A percentile compares a stretch with the other conserved stretches of the same genome.
phyloP scores from a whole-genome alignment of 2,888 invertebrate species.

The Keiferia lycopersicella region DNA sequence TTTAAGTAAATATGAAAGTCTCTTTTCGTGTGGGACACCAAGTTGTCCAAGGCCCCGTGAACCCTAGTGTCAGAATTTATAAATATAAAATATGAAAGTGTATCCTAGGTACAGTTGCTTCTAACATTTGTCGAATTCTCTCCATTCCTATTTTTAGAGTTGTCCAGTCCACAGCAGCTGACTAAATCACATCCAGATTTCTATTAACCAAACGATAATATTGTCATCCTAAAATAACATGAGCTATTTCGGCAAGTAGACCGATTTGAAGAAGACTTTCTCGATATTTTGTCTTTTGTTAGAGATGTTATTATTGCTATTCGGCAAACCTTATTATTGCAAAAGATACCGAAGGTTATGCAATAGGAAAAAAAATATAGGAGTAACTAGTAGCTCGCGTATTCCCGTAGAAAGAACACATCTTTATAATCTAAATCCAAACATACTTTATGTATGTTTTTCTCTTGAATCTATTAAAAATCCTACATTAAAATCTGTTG shows the following conservation, averaged over 20 bases:
- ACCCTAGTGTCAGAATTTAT: no score
- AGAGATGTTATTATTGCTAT: constrained; percentile 56
- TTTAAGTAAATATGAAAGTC: no score
- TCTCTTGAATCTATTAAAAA: no score
- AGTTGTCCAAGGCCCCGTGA: no score
- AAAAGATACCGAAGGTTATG: constrained; percentile 43
- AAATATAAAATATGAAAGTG: no score
- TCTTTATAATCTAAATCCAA: no score
- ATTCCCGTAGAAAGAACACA: no score
- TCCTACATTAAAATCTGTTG: no score
- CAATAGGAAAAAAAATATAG: neutral
- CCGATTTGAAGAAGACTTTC: constrained; percentile 46
- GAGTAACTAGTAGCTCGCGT: neutral
- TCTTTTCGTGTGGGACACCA: no score
- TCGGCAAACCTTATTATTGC: constrained; percentile 65
- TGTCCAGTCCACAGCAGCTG: neutral
- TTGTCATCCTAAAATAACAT: constrained; percentile 30
- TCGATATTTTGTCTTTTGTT: constrained; percentile 43
- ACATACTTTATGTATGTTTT: no score
- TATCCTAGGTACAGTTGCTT: no score
- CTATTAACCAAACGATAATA: neutral
- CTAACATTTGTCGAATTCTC: no score
- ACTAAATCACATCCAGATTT: neutral
- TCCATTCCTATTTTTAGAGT: neutral
- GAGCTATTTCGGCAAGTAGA: constrained; percentile 32